phyloP scores from a whole-genome alignment of 2,888 invertebrate genomes.

The Melipona beecheii region DNA sequence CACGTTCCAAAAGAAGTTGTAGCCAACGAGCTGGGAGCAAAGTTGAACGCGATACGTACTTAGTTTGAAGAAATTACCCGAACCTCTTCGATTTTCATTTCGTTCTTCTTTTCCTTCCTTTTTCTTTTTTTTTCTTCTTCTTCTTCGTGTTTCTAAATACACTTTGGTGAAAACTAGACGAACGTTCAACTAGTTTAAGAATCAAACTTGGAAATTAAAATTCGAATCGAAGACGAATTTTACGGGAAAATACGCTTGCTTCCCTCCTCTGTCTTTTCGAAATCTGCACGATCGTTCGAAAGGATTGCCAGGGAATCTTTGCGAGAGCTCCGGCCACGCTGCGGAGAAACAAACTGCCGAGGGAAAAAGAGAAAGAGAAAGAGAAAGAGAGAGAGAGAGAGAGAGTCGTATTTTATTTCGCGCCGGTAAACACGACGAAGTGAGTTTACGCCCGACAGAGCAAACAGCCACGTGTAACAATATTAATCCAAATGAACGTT shows the following conservation, averaged over 20 bases:
- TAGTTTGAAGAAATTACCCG: constrained; percentile 19
- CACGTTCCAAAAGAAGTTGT: constrained; percentile 78
- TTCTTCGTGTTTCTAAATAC: not conserved
- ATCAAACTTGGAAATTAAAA: too few relatives aligned
- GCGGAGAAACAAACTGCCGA: constrained; percentile 60
- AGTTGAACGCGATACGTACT: constrained; percentile 44
- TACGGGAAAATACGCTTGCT: too few relatives aligned
- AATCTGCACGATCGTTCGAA: constrained; percentile 8
- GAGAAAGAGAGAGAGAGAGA: constrained; percentile 5
- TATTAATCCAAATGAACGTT: constrained; percentile 71
- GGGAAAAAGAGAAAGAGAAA: not conserved
- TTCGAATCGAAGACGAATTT: too few relatives aligned
- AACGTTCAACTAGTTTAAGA: not conserved
- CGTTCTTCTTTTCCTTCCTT: not conserved
- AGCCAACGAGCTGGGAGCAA: constrained; percentile 53
- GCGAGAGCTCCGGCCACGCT: constrained; percentile 18
- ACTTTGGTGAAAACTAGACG: too few relatives aligned
- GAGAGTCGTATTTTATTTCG: constrained; percentile 69
- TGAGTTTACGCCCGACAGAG: constrained; percentile 63
- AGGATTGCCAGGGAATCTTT: constrained; percentile 37
- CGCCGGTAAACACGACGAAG: constrained; percentile 62
- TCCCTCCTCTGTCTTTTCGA: not conserved
- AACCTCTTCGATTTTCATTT: constrained; percentile 25
- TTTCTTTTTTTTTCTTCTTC: too few relatives aligned
- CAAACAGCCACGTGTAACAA: constrained; percentile 66